Conservation (phyloP, 2,797 vertebrate species). For the Cryptoblepharus egeriae region DNA sequence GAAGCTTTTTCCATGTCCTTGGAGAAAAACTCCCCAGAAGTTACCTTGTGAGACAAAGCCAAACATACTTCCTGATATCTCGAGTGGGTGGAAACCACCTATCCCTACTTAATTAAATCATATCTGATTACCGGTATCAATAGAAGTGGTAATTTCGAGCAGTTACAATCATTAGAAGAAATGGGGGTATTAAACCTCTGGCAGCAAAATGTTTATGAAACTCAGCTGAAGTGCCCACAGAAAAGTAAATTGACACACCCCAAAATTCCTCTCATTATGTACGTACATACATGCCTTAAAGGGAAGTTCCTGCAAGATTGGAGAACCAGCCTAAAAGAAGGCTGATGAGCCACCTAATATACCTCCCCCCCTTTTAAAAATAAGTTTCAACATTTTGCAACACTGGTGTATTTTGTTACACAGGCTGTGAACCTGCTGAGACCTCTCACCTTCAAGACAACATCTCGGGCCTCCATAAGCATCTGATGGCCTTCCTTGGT, state of each 20-base stretch:
- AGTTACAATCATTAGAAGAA: not conserved
- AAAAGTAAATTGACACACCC: no score
- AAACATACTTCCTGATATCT: not conserved
- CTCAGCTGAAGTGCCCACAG: not conserved
- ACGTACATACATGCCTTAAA: not conserved
- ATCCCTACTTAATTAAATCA: not conserved
- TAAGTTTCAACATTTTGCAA: not conserved
- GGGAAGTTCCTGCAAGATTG: not conserved
- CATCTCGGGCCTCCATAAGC: constrained; percentile 33
- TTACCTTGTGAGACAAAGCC: not conserved
- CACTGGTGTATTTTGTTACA: not conserved
- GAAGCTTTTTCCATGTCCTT: no score
- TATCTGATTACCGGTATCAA: not conserved
- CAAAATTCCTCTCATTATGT: not conserved
- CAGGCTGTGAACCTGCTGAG: not conserved
- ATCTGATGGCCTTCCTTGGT: constrained; percentile 42
- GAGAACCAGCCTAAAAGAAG: not conserved
- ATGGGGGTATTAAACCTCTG: not conserved
- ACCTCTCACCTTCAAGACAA: not conserved
- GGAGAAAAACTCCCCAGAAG: not conserved
- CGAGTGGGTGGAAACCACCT: not conserved
- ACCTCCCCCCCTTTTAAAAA: no score
- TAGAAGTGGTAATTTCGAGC: not conserved
- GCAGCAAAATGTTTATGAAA: not conserved
- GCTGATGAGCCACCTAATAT: not conserved